A percentile compares a stretch with the other conserved stretches of the same genome.
phyloP scores from a whole-genome alignment of 2,888 invertebrate genomes.

The Tiphia femorata region DNA sequence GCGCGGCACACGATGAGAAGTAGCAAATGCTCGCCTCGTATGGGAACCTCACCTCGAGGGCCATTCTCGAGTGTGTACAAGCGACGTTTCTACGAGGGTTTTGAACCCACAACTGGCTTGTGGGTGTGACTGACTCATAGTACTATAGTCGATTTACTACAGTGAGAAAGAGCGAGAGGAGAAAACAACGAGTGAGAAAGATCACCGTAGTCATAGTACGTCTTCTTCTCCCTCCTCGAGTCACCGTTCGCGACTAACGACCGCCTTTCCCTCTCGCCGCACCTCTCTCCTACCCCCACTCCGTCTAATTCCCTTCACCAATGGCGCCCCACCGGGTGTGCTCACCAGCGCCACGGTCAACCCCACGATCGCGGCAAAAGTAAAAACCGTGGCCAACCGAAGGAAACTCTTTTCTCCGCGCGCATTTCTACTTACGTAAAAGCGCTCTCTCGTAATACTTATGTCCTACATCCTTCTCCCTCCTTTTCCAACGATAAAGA shows the following conservation, averaged over 20 bases:
- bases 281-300: background rate
- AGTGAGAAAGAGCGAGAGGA: conserved; percentile 59
- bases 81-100: conserved; percentile 51
- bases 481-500: too few species aligned
- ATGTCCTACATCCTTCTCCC: too few species aligned
- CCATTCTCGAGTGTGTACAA: background rate
- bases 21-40: background rate
- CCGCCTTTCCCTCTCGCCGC: background rate
- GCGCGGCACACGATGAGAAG: background rate
- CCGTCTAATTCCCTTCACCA: background rate
- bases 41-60: background rate
- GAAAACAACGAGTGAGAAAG: too few species aligned
- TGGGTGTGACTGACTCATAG: conserved; percentile 68
- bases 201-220: conserved; percentile 60
- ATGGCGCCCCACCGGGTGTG: too few species aligned
- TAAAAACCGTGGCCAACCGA: too few species aligned
- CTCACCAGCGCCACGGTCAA: too few species aligned
- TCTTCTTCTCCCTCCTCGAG: conserved; percentile 29
- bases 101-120: conserved; percentile 63
- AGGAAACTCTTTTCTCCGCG: too few species aligned
- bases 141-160: conserved; percentile 67
- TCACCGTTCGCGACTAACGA: background rate
- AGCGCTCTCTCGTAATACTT: too few species aligned
- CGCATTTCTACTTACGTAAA: too few species aligned
- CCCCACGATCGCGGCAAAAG: background rate